A percentile compares a stretch with the other conserved stretches of the same genome.
Conservation (phyloP, 2,113 vertebrate genomes). For the Smithornis capensis region DNA sequence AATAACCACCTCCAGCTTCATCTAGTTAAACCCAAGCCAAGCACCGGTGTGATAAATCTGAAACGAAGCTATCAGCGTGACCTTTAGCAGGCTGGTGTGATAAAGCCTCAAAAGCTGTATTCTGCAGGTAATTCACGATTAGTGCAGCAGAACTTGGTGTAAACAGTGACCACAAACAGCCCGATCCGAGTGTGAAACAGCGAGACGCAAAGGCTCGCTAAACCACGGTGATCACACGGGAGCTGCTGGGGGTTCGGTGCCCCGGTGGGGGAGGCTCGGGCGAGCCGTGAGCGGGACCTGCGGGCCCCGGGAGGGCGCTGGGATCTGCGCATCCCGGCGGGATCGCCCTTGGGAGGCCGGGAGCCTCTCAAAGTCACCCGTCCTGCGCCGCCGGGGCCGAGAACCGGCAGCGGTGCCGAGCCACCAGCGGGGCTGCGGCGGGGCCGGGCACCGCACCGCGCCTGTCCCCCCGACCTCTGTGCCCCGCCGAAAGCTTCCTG, state of each 20-base stretch:
- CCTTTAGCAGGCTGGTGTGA: neutral
- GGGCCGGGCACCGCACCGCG: neutral
- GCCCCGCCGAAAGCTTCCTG: neutral
- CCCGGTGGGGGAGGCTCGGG: neutral
- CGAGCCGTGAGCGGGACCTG: neutral
- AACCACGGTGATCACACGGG: neutral
- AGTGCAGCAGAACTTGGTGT: neutral
- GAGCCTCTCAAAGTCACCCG: neutral
- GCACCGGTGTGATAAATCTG: neutral
- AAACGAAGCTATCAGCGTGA: neutral
- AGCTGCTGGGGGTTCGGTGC: neutral
- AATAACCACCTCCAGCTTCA: neutral
- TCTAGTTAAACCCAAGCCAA: neutral
- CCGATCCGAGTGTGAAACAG: neutral
- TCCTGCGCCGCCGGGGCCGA: neutral
- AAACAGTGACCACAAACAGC: neutral
- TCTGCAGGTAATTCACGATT: neutral
- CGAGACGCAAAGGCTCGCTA: neutral
- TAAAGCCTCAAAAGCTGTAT: neutral
- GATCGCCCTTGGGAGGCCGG: neutral
- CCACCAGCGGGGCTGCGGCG: neutral
- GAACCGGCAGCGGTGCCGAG: constrained; percentile 64
- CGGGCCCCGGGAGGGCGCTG: neutral
- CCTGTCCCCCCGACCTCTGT: neutral
- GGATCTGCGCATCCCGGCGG: neutral